Evolutionary conservation across 2,888 invertebrate species (phyloP).

Genomic region (Ceraclea dissimilis): DNA sequence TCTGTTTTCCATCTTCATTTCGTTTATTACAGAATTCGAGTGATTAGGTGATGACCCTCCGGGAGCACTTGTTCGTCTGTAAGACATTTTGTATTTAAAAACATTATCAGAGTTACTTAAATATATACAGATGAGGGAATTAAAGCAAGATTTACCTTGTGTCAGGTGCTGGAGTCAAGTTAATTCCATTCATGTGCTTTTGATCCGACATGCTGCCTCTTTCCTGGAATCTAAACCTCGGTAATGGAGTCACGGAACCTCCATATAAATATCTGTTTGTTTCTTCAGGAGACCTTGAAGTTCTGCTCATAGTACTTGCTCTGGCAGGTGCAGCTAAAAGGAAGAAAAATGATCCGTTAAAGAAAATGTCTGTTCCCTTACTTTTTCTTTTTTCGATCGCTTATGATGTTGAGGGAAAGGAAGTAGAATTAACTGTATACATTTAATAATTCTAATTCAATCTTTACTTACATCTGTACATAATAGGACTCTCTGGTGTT

Average conservation of each 20-base stretch:
- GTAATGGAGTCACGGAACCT: conserved; percentile 50
- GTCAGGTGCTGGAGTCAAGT: neutral
- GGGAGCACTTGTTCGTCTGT: conserved; percentile 9
- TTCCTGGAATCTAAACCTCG: conserved; percentile 47
- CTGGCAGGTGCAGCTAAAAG: neutral
- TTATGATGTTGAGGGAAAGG: too few species aligned
- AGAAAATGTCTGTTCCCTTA: too few species aligned
- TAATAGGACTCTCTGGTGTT: conserved; percentile 36
- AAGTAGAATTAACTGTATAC: too few species aligned
- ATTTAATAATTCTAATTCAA: neutral
- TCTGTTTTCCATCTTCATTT: conserved; percentile 34
- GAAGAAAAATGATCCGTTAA: neutral
- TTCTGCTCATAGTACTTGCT: neutral
- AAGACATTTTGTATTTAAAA: neutral
- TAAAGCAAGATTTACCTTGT: conserved; percentile 3
- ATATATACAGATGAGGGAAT: too few species aligned
- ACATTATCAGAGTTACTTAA: too few species aligned
- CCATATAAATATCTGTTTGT: conserved; percentile 46
- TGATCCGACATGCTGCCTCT: conserved; percentile 39
- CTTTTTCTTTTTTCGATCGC: too few species aligned
- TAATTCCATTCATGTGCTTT: neutral
- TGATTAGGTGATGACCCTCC: neutral
- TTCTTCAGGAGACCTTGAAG: conserved; percentile 1
- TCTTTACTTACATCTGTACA: conserved; percentile 30
- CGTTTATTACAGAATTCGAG: conserved; percentile 4